Conservation (phyloP, 2,113 vertebrate genomes). For the Hippocampus comes region DNA sequence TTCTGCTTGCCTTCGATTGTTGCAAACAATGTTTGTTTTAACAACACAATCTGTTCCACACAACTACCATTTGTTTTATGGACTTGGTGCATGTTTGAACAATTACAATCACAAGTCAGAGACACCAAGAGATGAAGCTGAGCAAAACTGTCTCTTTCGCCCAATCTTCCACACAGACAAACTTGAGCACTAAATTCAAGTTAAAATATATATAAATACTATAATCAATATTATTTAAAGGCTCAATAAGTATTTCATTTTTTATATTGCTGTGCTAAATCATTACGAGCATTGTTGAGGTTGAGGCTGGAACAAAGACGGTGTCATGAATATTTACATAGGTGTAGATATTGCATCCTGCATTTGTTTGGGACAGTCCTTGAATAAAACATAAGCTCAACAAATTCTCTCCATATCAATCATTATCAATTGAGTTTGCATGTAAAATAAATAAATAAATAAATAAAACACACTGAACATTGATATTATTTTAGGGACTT, state of each 20-base stretch:
- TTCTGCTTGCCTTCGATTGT: constrained; percentile 62
- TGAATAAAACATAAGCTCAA: not conserved
- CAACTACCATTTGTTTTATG: constrained; percentile 73
- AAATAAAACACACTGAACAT: too few relatives aligned
- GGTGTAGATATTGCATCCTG: constrained; percentile 7
- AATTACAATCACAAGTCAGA: constrained; percentile 45
- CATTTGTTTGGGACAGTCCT: not conserved
- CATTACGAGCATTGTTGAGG: constrained; percentile 62
- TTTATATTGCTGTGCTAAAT: constrained; percentile 72
- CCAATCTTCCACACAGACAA: constrained; percentile 61
- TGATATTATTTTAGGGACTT: too few relatives aligned
- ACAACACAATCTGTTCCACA: constrained; percentile 74
- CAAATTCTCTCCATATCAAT: not conserved
- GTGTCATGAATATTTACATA: constrained; percentile 61
- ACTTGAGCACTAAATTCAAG: constrained; percentile 63
- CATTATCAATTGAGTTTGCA: not conserved
- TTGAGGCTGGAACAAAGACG: constrained; percentile 46
- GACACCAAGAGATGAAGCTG: constrained; percentile 37
- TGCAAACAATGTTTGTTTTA: constrained; percentile 73
- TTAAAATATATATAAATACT: constrained; percentile 62
- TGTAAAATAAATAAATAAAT: too few relatives aligned
- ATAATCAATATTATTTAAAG: constrained; percentile 61
- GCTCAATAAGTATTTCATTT: constrained; percentile 59
- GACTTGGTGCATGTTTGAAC: constrained; percentile 58
- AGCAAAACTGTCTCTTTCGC: constrained; percentile 52